These are phyloP conservation scores for Poecilia latipinna DNA, from an alignment of 2,113 vertebrate species.

Conservation along the genomic window DNA sequence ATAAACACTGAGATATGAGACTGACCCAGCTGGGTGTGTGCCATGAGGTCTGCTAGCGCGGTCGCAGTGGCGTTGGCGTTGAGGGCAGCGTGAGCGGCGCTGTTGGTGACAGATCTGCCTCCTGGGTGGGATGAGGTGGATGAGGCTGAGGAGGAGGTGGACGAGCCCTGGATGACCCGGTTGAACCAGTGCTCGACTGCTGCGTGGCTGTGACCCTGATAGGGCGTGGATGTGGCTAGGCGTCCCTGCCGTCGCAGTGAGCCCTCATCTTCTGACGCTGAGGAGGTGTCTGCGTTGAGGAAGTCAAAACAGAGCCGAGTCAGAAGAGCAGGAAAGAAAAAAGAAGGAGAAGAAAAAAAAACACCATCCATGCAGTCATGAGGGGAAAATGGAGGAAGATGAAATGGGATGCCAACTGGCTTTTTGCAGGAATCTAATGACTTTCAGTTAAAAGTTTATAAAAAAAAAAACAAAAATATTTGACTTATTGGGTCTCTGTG, in stretches of 20 bases:
- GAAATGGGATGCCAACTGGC: too few relatives aligned
- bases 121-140: conserved; percentile 97
- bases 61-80: conserved; percentile 85
- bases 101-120: conserved; percentile 85
- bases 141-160: conserved; percentile 97
- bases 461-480: too few relatives aligned
- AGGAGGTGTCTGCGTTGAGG: conserved; percentile 93
- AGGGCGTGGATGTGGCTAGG: conserved; percentile 86
- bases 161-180: conserved; percentile 94
- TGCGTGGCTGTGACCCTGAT: conserved; percentile 84
- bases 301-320: conserved; percentile 75
- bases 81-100: conserved; percentile 78
- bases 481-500: too few relatives aligned
- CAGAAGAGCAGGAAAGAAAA: conserved; percentile 49
- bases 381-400: conserved; percentile 1
- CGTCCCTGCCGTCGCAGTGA: conserved; percentile 90
- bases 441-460: neutral
- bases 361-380: conserved; percentile 1
- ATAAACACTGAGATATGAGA: neutral
- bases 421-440: neutral
- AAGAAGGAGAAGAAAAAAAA: neutral
- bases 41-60: conserved; percentile 88
- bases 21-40: conserved; percentile 94
- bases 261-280: conserved; percentile 97
- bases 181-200: conserved; percentile 94